Evolutionary conservation across 2,888 invertebrate species (phyloP), one percentile per base, ranked within the genome.

Genomic region (Helobdella robusta): DNA sequence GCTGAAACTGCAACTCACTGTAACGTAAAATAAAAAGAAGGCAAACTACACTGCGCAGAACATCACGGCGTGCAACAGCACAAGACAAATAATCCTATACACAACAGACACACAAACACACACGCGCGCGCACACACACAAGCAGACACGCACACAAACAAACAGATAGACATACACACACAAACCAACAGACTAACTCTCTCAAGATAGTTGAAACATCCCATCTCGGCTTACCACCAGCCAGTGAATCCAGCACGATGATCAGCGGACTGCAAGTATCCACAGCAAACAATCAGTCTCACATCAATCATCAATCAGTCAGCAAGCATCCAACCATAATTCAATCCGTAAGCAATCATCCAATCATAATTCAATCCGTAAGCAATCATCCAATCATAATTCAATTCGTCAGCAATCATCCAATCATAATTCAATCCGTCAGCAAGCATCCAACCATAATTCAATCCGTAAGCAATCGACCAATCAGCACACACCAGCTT

Each of bases 161-260:
- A 8, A n/a, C n/a, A 50, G n/a, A n/a, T 5, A 50, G 50, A n/a
- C n/a, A 23, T 6, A 54, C 23, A 28, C n/a, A n/a, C 4, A 54
- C 23, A 23, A 5, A 54, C 5, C 18, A 15, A 30, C 28, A 34
- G n/a, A 66, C 70, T 68, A 66, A 71, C 70, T 94, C 94, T 70
- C 94, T 83, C 67, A 95, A 82, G 0, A 91, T 93, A 8, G 89
- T 89, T 20, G 91, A 89, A 20, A 93, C 90, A 68, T 89, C 84
- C 46, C 86, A 85, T 74, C 92, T 84, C 50, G 87, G 86, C 15
- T 1, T 23, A 8, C 88, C 87, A 11, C 84, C 84, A 70, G 87
- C 87, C 73, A 97, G 81, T 0, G 95, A 97, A 81, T 97, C 95
- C 79, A 95, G 94, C 75, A 97, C 89, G 68, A 97, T 81, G 75